These are phyloP conservation scores for Hyles lineata DNA, from an alignment of 2,888 invertebrate species.

Conservation along the genomic window DNA sequence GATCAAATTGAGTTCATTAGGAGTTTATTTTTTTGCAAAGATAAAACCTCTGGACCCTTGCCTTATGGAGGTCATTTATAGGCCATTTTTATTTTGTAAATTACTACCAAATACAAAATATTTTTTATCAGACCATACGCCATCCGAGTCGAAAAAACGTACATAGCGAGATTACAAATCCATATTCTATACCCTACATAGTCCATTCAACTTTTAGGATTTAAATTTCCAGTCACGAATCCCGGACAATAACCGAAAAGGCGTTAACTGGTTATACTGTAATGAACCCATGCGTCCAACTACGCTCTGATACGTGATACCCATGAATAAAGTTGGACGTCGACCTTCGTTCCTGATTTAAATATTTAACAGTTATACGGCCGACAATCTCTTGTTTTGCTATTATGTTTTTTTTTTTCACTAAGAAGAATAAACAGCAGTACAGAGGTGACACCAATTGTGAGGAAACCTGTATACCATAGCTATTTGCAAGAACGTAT, in stretches of 20 bases:
- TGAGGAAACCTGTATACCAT: too few relatives aligned
- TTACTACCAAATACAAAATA: too few relatives aligned
- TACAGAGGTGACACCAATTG: too few relatives aligned
- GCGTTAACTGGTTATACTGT: conserved; percentile 41
- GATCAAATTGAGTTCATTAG: too few relatives aligned
- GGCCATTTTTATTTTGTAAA: too few relatives aligned
- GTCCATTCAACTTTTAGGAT: conserved; percentile 3
- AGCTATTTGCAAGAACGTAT: too few relatives aligned
- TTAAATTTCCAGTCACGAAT: conserved; percentile 34
- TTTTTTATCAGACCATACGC: too few relatives aligned
- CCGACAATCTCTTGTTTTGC: conserved; percentile 15
- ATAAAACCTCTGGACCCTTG: too few relatives aligned
- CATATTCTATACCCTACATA: not conserved
- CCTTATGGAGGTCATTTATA: too few relatives aligned
- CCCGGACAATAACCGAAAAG: conserved; percentile 38
- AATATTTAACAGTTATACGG: conserved; percentile 45
- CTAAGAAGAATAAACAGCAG: too few relatives aligned
- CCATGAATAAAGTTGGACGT: conserved; percentile 68
- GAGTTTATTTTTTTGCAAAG: too few relatives aligned
- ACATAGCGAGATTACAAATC: not conserved
- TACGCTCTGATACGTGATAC: conserved; percentile 26
- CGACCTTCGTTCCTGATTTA: conserved; percentile 47
- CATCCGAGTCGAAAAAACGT: not conserved
- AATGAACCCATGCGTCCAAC: conserved; percentile 40
- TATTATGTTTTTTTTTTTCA: conserved; percentile 6